Evolutionary conservation across 2,113 vertebrate genomes (phyloP), one percentile per base, ranked within the genome.

Genomic region (Hucho hucho): DNA sequence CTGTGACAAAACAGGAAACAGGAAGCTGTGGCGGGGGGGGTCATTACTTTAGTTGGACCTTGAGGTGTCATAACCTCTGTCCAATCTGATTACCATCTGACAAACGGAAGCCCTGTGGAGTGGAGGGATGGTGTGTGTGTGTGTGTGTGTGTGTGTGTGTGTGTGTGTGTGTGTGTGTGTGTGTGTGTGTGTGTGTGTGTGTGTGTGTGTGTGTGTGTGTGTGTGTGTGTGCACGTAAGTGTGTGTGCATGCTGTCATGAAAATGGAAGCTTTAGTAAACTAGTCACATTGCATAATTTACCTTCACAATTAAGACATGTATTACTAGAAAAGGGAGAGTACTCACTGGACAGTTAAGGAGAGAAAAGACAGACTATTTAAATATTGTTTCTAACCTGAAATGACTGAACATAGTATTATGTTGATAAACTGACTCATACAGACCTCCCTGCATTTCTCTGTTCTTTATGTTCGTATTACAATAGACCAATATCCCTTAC

Each of bases 61-160:
- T 74, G 72, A 75, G 65, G 65, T 69, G 64, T 69, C 64, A 75
- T 28, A 69, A 59, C 12, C 28, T 24, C 64, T 69, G 73, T 75
- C 73, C 16, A 13, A 59, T 69, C 65, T 37, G 73, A 75, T 69
- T 37, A 59, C 24, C 28, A 59, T 75, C 49, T 26, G 28, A 69
- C 20, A 22, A 22, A 56, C 64, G 53, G 64, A 25, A 74, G 43
- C 61, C 61, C 63, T 65, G 9, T 6, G 11, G 64, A 66, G 64
- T 18, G 26, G 18, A 20, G 29, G 26, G 13, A 56, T 64, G 58
- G 29, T 61, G 58, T 63, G 58, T 63, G 56, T 72, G 59, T 43
- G 59, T 64, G 47, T 26, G 20, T 37, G 28, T 12, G 28, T 14
- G 20, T 9, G 28, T 22, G 28, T 6, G 22, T 25, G 24, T 7